These are phyloP conservation scores for Oscarella lobularis DNA, from an alignment of 37 sponge, comb jelly and placozoan species.

Conservation along the genomic window DNA sequence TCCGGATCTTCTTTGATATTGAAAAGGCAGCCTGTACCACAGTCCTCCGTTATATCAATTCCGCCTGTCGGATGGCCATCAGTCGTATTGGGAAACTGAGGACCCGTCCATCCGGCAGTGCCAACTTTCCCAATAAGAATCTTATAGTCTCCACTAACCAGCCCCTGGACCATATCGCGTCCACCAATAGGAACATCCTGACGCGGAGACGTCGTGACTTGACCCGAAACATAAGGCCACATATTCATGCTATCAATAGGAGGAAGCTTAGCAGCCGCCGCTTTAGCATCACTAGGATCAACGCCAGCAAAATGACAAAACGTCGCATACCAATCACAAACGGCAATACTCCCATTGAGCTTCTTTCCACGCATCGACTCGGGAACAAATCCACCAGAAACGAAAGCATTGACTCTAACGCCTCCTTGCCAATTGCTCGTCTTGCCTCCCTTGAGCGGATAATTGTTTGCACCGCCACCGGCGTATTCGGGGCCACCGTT, in stretches of 20 bases:
- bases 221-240: constrained; percentile 8
- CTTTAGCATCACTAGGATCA: constrained; percentile 11
- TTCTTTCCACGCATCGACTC: constrained; percentile 18
- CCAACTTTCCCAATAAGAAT: background rate
- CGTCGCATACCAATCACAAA: constrained; percentile 13
- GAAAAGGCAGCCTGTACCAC: constrained; percentile 16
- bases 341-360: constrained; percentile 12
- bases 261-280: constrained; percentile 13
- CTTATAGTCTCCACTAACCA: constrained; percentile 27
- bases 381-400: constrained; percentile 12
- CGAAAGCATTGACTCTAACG: constrained; percentile 11
- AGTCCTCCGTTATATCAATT: constrained; percentile 1
- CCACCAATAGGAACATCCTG: background rate
- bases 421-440: constrained; percentile 20
- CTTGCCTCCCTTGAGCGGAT: constrained; percentile 24
- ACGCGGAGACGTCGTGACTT: constrained; percentile 14
- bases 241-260: constrained; percentile 15
- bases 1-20: constrained; percentile 23
- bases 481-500: constrained; percentile 23
- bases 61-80: constrained; percentile 18
- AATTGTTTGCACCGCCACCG: constrained; percentile 28
- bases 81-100: constrained; percentile 23
- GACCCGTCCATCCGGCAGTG: constrained; percentile 25
- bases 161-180: background rate
- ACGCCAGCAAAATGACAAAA: constrained; percentile 23